A percentile compares a stretch with the other conserved stretches of the same genome.
Conservation (phyloP, 2,113 vertebrate species). For the Phrynosoma blainvillii region DNA sequence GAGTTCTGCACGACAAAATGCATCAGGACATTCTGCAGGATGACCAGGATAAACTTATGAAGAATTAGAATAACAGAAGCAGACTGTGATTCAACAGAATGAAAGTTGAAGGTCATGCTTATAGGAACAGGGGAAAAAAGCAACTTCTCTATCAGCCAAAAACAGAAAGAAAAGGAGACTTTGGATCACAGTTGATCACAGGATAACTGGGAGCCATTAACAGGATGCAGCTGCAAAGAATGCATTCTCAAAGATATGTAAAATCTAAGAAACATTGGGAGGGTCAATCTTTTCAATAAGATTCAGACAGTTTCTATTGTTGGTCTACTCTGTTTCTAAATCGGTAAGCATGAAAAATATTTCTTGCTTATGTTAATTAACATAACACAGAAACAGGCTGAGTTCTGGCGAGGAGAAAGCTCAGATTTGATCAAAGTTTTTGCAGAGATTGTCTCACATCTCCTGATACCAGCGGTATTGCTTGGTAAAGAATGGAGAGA, state of each 20-base stretch:
- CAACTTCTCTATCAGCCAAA: constrained; percentile 3
- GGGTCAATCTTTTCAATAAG: not conserved
- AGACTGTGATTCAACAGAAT: not conserved
- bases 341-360: not conserved
- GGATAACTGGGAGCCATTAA: constrained; percentile 3
- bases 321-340: not conserved
- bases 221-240: not conserved
- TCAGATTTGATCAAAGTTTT: not conserved
- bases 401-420: not conserved
- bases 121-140: constrained; percentile 2
- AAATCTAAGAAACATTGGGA: constrained; percentile 4
- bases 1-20: not conserved
- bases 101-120: constrained; percentile 20
- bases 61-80: not conserved
- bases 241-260: not conserved
- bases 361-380: constrained; percentile 4
- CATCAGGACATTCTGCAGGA: not conserved
- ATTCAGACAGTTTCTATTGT: not conserved
- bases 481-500: not conserved
- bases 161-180: constrained; percentile 5
- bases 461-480: not conserved
- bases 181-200: constrained; percentile 2
- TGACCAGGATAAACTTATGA: not conserved
- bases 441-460: not conserved
- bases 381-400: not conserved